Base-by-base conservation (phyloP, 2,797 vertebrate species). In the Cichlasoma orientale region DNA sequence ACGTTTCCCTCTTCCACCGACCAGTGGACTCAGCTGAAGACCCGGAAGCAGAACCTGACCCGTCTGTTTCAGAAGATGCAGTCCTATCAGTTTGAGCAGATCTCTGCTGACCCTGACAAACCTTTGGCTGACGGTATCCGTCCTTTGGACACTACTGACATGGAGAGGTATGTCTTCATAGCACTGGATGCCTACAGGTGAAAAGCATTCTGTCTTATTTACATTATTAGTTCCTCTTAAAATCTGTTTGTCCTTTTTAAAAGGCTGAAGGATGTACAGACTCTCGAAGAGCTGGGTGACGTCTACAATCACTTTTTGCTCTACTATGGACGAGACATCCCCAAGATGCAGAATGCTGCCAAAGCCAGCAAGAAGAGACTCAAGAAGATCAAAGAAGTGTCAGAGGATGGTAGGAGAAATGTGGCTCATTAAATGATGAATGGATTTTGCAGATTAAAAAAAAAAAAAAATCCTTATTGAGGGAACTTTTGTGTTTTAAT, bases 51-150 rank as follows among this genome's bases (percentile, higher is more conserved):
- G 95, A 99, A 99, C 90, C 92, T 99, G 88, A 98, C 97, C 0
- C 96, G 98, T 4, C 95, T 99, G 14, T 99, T 99, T 92, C 97
- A 96, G 94, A 98, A 98, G 92, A 99, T 99, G 98, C 98, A 99
- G 88, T 96, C 98, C 21, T 99, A 96, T 89, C 98, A 99, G 89
- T 99, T 97, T 21, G 98, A 99, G 74, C 98, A 99, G 90, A 99
- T 99, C 80, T 99, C 98, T 21, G 98, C 98, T 31, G 98, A 99
- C 77, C 98, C 98, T 7, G 98, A 99, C 93, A 99, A 99, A 86
- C 98, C 98, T 27, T 89, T 99, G 89, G 97, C 98, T 2, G 98
- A 99, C 66, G 98, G 98, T 58, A 97, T 99, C 86, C 96, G 98
- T 83, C 97, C 98, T 50, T 90, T 99, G 68, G 98, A 99, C 93